Evolutionary conservation across 2,888 invertebrate genomes (phyloP), one percentile per base, ranked within the genome.

Genomic region (Pristionchus japonicus): DNA sequence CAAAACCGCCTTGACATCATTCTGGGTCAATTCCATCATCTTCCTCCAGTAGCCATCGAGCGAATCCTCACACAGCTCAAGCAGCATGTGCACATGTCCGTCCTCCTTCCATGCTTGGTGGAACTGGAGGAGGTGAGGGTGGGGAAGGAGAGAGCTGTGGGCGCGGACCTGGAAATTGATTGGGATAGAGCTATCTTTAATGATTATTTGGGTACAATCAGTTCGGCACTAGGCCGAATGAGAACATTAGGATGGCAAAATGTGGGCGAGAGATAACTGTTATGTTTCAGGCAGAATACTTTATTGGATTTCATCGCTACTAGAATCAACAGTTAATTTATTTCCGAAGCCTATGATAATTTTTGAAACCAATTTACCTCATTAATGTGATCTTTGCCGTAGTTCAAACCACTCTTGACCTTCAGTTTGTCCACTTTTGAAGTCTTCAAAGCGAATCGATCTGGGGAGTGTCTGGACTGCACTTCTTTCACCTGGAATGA

Each of bases 31-130:
- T 20, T 31, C 20, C 15, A 37, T 40, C 40, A 23, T 74, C 20
- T 74, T 40, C 20, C 23, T 40, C 70, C 70, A 74, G 70, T 20
- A 74, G 4, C 40, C 70, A 40, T 34, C 40, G 7, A 74, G 23
- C 23, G 70, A 74, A 40, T 40, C 40, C 1, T 74, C 70, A 11
- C 70, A 74, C 9, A 74, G 31, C 23, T 74, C 70, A 7, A 74
- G 34, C 37, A 31, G 70, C 17, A 74, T 74, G 40, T 74, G 31
- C 23, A 74, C 9, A 15, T 34, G 23, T 0, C 40, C 40, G 9
- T 74, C 40, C 15, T 74, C 70, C 23, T 74, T 74, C 70, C 70
- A 74, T 20, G 70, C 34, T 74, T 74, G 70, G 40, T 74, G 31
- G 70, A 74, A 74, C 23, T 40, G 70, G 1, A 40, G 37, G 7